phyloP scores from a whole-genome alignment of 2,888 invertebrate species.

The Callinectes sapidus region DNA sequence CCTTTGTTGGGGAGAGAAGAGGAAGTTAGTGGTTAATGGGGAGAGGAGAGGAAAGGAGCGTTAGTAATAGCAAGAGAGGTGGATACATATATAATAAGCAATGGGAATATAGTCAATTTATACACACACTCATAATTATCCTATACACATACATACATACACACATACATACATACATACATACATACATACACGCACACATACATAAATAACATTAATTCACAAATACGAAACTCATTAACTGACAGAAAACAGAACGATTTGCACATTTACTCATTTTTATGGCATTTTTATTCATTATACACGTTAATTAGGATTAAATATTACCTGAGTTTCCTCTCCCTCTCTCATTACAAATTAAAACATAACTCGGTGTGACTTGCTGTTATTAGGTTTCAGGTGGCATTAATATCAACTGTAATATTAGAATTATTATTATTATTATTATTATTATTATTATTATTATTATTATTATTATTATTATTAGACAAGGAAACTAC shows the following conservation, averaged over 20 bases:
- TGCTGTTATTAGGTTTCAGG: background rate
- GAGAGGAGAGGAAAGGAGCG: too few species aligned
- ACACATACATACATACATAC: slow-evolving; percentile 1
- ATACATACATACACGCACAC: slow-evolving; percentile 35
- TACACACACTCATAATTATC: too few species aligned
- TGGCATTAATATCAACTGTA: too few species aligned
- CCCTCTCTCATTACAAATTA: background rate
- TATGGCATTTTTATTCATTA: background rate
- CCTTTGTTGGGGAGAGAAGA: too few species aligned
- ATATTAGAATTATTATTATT: too few species aligned
- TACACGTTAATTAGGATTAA: background rate
- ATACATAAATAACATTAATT: slow-evolving; percentile 13
- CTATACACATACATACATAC: background rate
- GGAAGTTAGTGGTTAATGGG: too few species aligned
- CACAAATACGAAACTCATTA: background rate
- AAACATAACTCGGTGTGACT: background rate
- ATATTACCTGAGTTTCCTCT: background rate
- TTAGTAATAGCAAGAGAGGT: too few species aligned
- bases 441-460: background rate
- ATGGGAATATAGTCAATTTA: too few species aligned
- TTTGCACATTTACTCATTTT: background rate
- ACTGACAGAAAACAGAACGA: background rate
- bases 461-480: background rate
- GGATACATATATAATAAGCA: too few species aligned
- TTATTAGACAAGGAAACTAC: background rate